Base-by-base conservation (phyloP, 2,797 vertebrate species). In the Kryptopterus vitreolus region DNA sequence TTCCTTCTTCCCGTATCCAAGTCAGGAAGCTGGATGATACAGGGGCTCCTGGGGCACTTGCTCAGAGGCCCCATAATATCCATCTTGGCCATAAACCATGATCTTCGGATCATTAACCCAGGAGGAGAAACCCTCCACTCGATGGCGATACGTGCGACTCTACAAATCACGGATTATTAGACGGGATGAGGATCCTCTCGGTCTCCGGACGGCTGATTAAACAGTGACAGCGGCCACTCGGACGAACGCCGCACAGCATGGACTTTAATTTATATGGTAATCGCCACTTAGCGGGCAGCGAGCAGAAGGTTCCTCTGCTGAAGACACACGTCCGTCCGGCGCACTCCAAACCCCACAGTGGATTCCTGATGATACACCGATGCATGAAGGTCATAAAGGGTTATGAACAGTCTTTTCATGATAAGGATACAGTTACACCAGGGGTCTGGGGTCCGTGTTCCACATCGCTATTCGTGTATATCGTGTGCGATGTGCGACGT, bases 181-280 rank as follows among this genome's bases (percentile, higher is more conserved):
- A 81, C 53, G 76, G 59, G 71, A 69, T 74, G 78, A 74, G 73
- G 77, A 70, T 80, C 80, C 80, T 82, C 50, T 22, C 75, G 81
- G 78, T 81, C 81, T 85, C 48, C 13, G 62, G 76, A 71, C 65
- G 26, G 68, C 77, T 82, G 87, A 88, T 87, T 88, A 86, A 87
- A 87, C 85, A 82, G 85, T 80, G 85, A 85, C 84, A 83, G 86
- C 61, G 68, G 75, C 70, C 83, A 81, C 77, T 86, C 77, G 87
- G 88, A 88, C n/a, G 77, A 82, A 66, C 83, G 69, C 83, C 77
- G 81, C 83, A 80, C 85, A 83, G 82, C 55, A 20, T 72, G 83
- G 79, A 78, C 78, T 90, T 91, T 89, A 85, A 91, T 90, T 90
- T 81, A 87, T 87, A 88, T 86, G 86, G 88, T 90, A 89, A 91